Evolutionary conservation across 2,888 invertebrate genomes (phyloP), one percentile per base, ranked within the genome.

Genomic region (Lordiphosa fenestrarum): DNA sequence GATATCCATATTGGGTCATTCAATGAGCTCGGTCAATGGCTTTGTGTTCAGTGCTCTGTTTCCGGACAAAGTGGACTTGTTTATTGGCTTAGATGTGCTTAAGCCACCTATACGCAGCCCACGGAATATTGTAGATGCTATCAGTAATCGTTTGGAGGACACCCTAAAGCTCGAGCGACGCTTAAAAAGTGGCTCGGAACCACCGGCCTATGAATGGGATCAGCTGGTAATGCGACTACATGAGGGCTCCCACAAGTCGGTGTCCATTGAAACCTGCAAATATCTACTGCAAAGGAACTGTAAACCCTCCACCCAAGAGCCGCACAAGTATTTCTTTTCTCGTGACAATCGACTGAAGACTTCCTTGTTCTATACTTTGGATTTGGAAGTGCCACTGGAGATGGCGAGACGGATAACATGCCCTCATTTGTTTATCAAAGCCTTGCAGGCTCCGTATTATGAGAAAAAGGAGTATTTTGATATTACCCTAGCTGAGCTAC

Each of bases 1-100:
- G 87, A 90, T 94, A 0, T 93, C 94, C 2, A 83, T 95, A 37
- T 71, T 95, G 51, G 92, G 91, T 0, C 95, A 95, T 84, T 94
- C 94, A 0, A 91, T 94, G 91, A 93, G 94, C 19, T 92, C 92
- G 0, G 91, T 93, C 25, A 90, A 92, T 7, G 90, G 90, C 4
- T 93, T 92, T 82, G 89, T 92, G 3, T 94, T 92, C 73, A 90
- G 92, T 0, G 90, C 92, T 39, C 71, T 92, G 0, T 94, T 91
- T 80, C 93, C 94, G 0, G 90, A 93, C 1, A 91, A 92, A 47
- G 71, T 88, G 37, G 89, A 89, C 48, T 64, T 89, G 72, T 73
- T 87, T 9, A 78, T 89, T 60, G 80, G 80, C 0, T 58, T 90
- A 6, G 90, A 90, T 53, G 58, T 84, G 0, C 63, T 90, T 0